Percentiles rank a stretch among this genome's conserved stretches.
phyloP scores from a whole-genome alignment of 2,888 invertebrate genomes.

The Leptodirus hochenwartii region DNA sequence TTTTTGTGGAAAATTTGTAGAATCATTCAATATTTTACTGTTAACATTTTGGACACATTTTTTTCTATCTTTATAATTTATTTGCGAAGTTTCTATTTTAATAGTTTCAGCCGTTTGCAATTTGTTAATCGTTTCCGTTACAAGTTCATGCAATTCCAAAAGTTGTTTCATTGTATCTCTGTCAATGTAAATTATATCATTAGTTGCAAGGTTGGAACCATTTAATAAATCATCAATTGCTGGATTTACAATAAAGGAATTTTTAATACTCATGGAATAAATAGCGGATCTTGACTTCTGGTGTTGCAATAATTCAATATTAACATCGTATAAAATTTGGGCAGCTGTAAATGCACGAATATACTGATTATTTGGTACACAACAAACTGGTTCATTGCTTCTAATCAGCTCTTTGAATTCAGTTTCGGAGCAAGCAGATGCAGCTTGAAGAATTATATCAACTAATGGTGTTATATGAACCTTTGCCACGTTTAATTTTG shows the following conservation, averaged over 20 bases:
- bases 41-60: no score
- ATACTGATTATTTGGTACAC: slow-evolving; percentile 2
- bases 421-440: not conserved
- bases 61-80: slow-evolving; percentile 6
- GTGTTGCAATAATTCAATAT: slow-evolving; percentile 1
- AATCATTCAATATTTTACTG: no score
- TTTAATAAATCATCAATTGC: not conserved
- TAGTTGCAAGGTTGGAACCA: slow-evolving; percentile 1
- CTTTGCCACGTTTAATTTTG: no score
- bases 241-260: no score
- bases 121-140: slow-evolving; percentile 13
- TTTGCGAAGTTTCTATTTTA: slow-evolving; percentile 5
- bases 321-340: slow-evolving; percentile 7
- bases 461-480: no score
- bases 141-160: slow-evolving; percentile 12
- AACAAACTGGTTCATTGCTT: slow-evolving; percentile 4
- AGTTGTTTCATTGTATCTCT: slow-evolving; percentile 13
- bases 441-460: slow-evolving; percentile 1
- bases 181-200: slow-evolving; percentile 13
- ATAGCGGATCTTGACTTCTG: no score
- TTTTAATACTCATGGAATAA: no score
- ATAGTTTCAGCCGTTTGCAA: slow-evolving; percentile 10
- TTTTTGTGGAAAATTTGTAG: no score
- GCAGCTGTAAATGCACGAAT: slow-evolving; percentile 2
- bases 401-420: slow-evolving; percentile 1